A percentile compares a stretch with the other conserved stretches of the same genome.
phyloP scores from a whole-genome alignment of 2,113 vertebrate genomes.

The Amphiprion ocellaris region DNA sequence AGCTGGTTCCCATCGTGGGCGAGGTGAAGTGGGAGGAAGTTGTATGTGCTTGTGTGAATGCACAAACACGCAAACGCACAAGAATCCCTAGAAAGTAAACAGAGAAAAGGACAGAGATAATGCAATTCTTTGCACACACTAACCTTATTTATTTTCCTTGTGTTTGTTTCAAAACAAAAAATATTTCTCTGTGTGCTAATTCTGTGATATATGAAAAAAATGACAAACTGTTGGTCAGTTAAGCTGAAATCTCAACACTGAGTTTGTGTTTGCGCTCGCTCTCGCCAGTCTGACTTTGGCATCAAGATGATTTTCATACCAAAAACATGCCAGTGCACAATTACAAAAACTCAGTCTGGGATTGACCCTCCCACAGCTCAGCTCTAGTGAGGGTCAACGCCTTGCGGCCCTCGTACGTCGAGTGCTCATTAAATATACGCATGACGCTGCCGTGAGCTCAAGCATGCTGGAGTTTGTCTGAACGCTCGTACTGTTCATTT shows the following conservation, averaged over 20 bases:
- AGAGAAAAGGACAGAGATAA: slow-evolving; percentile 44
- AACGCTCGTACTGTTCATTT: slow-evolving; percentile 59
- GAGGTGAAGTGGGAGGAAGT: slow-evolving; percentile 11
- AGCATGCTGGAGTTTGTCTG: slow-evolving; percentile 72
- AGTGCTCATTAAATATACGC: slow-evolving; percentile 49
- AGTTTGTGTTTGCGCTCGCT: slow-evolving; percentile 15
- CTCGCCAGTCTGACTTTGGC: slow-evolving; percentile 12
- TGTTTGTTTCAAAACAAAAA: slow-evolving; percentile 55
- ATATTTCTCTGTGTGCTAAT: slow-evolving; percentile 34
- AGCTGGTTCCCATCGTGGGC: slow-evolving; percentile 15
- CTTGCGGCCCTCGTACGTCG: neutral
- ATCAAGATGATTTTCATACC: slow-evolving; percentile 17
- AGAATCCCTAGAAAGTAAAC: slow-evolving; percentile 14
- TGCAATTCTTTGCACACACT: slow-evolving; percentile 69
- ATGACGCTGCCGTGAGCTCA: slow-evolving; percentile 58
- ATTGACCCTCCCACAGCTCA: slow-evolving; percentile 4
- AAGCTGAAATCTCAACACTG: slow-evolving; percentile 23
- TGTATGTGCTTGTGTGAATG: slow-evolving; percentile 1
- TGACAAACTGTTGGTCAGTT: slow-evolving; percentile 33
- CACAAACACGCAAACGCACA: slow-evolving; percentile 32
- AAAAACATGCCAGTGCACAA: slow-evolving; percentile 18
- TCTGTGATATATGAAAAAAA: slow-evolving; percentile 1
- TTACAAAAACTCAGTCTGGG: neutral
- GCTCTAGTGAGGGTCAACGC: neutral
- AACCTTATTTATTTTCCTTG: slow-evolving; percentile 75